phyloP scores from a whole-genome alignment of 2,113 vertebrate genomes.

The Acrocephalus kingi region DNA sequence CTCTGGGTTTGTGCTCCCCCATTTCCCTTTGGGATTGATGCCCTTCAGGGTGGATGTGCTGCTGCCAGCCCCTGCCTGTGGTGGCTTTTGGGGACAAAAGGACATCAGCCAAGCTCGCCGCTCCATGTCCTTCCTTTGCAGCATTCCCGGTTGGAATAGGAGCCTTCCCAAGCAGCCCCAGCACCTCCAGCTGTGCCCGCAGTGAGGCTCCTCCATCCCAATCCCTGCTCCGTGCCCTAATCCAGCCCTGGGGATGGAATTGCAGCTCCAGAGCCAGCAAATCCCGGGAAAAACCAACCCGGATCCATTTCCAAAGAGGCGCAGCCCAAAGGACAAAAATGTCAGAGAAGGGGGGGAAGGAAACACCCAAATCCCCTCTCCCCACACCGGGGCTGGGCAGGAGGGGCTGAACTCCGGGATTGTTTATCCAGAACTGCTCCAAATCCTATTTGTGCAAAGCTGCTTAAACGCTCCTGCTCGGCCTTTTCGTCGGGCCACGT shows the following conservation, averaged over 20 bases:
- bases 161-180: neutral
- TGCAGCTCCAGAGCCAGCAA: neutral
- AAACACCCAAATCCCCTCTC: neutral
- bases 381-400: neutral
- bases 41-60: neutral
- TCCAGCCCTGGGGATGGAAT: rapidly evolving
- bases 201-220: rapidly evolving
- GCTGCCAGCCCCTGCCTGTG: neutral
- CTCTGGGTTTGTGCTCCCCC: neutral
- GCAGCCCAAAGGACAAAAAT: neutral
- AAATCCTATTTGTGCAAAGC: constrained; percentile 57
- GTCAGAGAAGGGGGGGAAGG: neutral
- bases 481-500: rapidly evolving
- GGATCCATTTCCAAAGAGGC: rapidly evolving
- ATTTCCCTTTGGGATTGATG: rapidly evolving
- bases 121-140: neutral
- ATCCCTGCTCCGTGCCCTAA: neutral
- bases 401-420: neutral
- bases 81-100: neutral
- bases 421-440: neutral
- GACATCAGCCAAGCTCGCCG: rapidly evolving
- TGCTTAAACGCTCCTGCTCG: neutral
- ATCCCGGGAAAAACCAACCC: neutral
- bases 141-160: rapidly evolving
- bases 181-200: rapidly evolving